Conservation (phyloP, 2,113 vertebrate genomes). For the Nycticorax nycticorax region DNA sequence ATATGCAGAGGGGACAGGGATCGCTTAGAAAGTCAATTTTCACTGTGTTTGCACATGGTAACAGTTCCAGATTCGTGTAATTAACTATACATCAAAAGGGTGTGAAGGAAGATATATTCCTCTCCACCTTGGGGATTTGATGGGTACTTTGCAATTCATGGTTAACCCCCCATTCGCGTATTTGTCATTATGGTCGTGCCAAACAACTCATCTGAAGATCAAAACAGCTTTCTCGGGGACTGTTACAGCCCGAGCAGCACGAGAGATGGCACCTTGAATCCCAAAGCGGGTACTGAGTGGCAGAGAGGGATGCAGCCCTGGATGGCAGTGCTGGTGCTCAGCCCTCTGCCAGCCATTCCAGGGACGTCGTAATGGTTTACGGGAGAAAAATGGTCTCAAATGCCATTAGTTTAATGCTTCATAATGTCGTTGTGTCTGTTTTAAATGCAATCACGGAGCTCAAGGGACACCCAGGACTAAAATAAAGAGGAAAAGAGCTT, state of each 20-base stretch:
- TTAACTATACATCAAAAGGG: constrained; percentile 63
- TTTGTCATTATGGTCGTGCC: constrained; percentile 32
- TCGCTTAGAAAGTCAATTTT: constrained; percentile 64
- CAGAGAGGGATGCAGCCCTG: not conserved
- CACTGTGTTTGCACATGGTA: constrained; percentile 60
- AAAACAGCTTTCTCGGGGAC: constrained; percentile 37
- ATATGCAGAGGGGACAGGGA: constrained; percentile 49
- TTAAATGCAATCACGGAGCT: constrained; percentile 59
- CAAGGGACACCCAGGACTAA: constrained; percentile 43
- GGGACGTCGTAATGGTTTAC: constrained; percentile 41
- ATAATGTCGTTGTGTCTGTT: constrained; percentile 59
- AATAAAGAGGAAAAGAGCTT: constrained; percentile 41
- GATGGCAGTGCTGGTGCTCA: not conserved
- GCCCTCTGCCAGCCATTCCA: not conserved
- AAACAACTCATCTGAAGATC: constrained; percentile 50
- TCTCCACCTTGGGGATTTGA: constrained; percentile 30
- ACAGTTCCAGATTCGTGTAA: constrained; percentile 64
- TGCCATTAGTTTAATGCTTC: constrained; percentile 72
- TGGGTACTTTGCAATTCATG: constrained; percentile 52
- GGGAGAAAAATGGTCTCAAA: constrained; percentile 57
- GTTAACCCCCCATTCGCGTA: constrained; percentile 17
- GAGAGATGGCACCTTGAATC: not conserved
- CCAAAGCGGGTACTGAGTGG: not conserved
- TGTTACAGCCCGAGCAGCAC: not conserved
- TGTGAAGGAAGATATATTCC: constrained; percentile 52